Base-by-base conservation (phyloP, 1,140 invertebrate genomes). In the Caenorhabditis tropicalis region DNA sequence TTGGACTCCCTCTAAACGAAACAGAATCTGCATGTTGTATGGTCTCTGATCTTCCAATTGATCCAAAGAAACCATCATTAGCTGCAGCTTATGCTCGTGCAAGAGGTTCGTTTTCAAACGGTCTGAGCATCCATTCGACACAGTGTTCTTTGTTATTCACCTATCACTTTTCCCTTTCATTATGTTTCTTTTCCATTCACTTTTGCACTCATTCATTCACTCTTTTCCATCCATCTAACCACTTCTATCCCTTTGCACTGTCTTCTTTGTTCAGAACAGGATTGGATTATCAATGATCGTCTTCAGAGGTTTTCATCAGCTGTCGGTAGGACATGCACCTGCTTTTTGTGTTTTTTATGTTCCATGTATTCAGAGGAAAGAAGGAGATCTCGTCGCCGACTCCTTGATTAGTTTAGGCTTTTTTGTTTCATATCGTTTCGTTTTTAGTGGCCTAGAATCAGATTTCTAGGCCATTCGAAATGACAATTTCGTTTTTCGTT, bases 21-120 rank as follows among this genome's bases (percentile, higher is more conserved):
- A 93, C 94, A 46, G 93, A 96, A 93, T 95, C 95, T 2, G 94
- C 95, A 90, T 92, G 98, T 0, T 98, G 96, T 90, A 96, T 97
- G 94, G 97, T 99, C 1, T 94, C 95, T 84, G 97, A 98, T 92
- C 89, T 98, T 29, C 90, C 92, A 0, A 82, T 91, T 19, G 90
- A 91, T 46, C 12, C 80, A 43, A 84, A 86, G 46, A 89, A 87
- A n/a, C 88, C 95, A 6, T 96, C 96, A 0, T 88, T 98, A n/a
- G 96, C 97, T 0, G 94, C 93, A 15, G 98, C 98, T 1, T 99
- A 99, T 92, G 97, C 96, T 0, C 93, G 97, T 85, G 98, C 97
- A 0, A 93, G 98, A 92, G 93, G 93, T 93, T 86, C 79, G 74
- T 85, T 21, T 79, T 39, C 43, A 24, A 56, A 12, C 7, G 1